Evolutionary conservation across 2,113 vertebrate genomes (phyloP), one percentile per base, ranked within the genome.

Genomic region (Nothoprocta perdicaria): DNA sequence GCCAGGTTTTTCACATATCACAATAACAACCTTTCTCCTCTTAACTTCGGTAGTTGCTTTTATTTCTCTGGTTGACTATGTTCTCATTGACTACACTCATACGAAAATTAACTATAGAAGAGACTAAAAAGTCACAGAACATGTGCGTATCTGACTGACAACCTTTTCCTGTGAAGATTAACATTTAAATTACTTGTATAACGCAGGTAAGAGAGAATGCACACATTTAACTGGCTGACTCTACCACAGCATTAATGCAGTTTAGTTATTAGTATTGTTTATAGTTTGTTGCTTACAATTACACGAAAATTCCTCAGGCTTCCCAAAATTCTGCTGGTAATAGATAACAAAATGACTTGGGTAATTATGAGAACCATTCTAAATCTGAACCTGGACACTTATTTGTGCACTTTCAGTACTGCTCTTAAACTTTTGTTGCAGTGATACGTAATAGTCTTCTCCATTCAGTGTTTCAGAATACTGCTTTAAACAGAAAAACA

Each of bases 271-370:
- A 78, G 75, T 6, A 33, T 2, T 33, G 38, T 31, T 81, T 91
- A 45, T 65, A 24, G 38, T 67, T 67, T 78, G 12, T 17, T 78
- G 31, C 48, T 71, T 45, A 57, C 31, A 89, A 4, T 10, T 77
- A 73, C 23, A 88, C 0, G 45, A 18, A 80, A 77, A 68, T 23
- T 63, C 41, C 23, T 26, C 24, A 83, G 13, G 33, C 0, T 0
- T 78, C 80, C 38, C 31, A 33, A 43, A 88, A 83, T 75, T 40
- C 81, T 61, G 27, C 41, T 72, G 26, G 83, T 57, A 72, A 9
- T 38, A 71, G 3, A 7, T 55, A 60, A 87, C 12, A 72, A 10
- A 58, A 89, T 6, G 8, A 4, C 3, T 73, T 66, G 81, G 60
- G 50, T 60, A 60, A 80, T 10, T 13, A 52, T 84, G 45, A 1